Evolutionary conservation across 92 coral and sea anemone species (phyloP).

Genomic region (Plumapathes pennacea): DNA sequence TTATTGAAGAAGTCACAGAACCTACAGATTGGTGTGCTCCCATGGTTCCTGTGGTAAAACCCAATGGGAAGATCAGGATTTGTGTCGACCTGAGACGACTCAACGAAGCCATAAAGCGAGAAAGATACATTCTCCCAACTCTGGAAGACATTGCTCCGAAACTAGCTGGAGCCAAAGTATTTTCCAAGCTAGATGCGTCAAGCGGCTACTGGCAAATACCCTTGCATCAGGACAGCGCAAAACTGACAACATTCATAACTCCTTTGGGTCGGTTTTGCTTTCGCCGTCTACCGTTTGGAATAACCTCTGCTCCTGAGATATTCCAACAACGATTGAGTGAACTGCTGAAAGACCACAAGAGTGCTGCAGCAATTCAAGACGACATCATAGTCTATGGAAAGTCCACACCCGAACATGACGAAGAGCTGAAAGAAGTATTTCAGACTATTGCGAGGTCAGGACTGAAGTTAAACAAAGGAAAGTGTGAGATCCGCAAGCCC

Average conservation of each 20-base stretch:
- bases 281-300: conserved; percentile 16
- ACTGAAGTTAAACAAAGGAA: conserved; percentile 29
- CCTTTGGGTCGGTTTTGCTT: conserved; percentile 38
- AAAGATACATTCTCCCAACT: conserved; percentile 44
- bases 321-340: conserved; percentile 39
- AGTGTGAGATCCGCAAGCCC: no score
- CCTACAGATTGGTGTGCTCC: conserved; percentile 73
- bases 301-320: conserved; percentile 14
- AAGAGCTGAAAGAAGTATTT: conserved; percentile 3
- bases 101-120: conserved; percentile 48
- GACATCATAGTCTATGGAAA: conserved; percentile 36
- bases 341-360: conserved; percentile 26
- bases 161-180: conserved; percentile 30
- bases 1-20: conserved; percentile 42
- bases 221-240: conserved; percentile 18
- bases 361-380: conserved; percentile 29
- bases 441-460: conserved; percentile 29
- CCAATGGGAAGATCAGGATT: conserved; percentile 33
- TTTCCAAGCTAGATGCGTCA: conserved; percentile 30
- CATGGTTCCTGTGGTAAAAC: conserved; percentile 28
- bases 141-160: conserved; percentile 36
- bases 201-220: conserved; percentile 43
- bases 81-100: conserved; percentile 43
- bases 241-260: conserved; percentile 32
- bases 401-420: conserved; percentile 28